Conservation (phyloP, 1,140 invertebrate species). For the Apocrypta bakeri region DNA sequence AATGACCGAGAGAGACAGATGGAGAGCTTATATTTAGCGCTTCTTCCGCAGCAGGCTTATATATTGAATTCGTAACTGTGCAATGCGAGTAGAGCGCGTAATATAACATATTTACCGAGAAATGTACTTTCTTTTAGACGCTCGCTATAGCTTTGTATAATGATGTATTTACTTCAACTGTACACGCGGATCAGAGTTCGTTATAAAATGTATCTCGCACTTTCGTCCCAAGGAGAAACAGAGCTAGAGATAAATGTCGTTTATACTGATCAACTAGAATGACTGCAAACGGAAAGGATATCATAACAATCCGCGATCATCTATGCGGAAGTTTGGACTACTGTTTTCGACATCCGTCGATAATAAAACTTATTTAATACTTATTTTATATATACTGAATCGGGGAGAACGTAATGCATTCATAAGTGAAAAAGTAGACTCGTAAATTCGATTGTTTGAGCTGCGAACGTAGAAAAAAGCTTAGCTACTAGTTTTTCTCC, state of each 20-base stretch:
- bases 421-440: no score
- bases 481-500: neutral
- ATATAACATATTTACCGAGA: constrained; percentile 20
- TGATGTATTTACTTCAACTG: constrained; percentile 19
- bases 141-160: neutral
- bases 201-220: neutral
- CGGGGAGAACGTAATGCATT: no score
- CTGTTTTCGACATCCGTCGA: no score
- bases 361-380: no score
- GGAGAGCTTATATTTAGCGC: neutral
- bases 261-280: no score
- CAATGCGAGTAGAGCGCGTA: neutral
- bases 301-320: no score
- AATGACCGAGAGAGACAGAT: no score
- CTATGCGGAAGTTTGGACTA: no score
- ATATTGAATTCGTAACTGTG: neutral
- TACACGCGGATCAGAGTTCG: neutral
- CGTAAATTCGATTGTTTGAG: neutral
- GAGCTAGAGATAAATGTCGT: no score
- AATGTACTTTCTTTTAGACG: constrained; percentile 30
- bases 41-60: neutral
- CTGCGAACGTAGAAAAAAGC: neutral
- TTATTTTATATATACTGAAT: neutral
- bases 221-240: neutral
- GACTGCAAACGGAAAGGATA: no score